Percentiles rank a stretch among this genome's conserved stretches.
These are phyloP conservation scores for Cydia strobilella DNA, from an alignment of 1,140 invertebrate genomes.

Conservation along the genomic window DNA sequence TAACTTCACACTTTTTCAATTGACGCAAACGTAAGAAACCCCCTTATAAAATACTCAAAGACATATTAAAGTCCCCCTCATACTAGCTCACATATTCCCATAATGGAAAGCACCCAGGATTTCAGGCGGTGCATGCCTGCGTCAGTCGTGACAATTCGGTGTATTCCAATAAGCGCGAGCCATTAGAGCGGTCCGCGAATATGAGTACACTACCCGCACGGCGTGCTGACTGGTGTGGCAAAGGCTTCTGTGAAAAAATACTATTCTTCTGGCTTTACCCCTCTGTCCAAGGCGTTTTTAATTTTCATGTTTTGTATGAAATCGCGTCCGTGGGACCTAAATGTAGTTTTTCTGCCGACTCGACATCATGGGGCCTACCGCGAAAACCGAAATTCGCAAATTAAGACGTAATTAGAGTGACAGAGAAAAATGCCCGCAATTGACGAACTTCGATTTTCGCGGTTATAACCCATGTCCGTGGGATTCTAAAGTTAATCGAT, in stretches of 20 bases:
- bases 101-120: slow-evolving; percentile 20
- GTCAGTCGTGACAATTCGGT: slow-evolving; percentile 53
- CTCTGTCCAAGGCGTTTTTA: no score
- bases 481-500: no score
- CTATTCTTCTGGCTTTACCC: no score
- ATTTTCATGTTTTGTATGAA: no score
- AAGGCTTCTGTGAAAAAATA: slow-evolving; percentile 31
- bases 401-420: no score
- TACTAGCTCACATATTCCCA: slow-evolving; percentile 3
- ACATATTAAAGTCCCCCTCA: background rate
- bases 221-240: slow-evolving; percentile 39
- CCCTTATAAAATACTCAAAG: background rate
- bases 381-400: no score
- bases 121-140: slow-evolving; percentile 16
- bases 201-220: slow-evolving; percentile 49
- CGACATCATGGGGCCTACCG: no score
- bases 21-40: slow-evolving; percentile 41
- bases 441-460: no score
- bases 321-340: no score
- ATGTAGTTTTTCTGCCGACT: no score
- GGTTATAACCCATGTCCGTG: no score
- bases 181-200: slow-evolving; percentile 56
- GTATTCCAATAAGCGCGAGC: slow-evolving; percentile 70
- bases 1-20: background rate
- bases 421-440: no score